Conservation (phyloP, 2,888 invertebrate genomes). For the Diogma glabrata region DNA sequence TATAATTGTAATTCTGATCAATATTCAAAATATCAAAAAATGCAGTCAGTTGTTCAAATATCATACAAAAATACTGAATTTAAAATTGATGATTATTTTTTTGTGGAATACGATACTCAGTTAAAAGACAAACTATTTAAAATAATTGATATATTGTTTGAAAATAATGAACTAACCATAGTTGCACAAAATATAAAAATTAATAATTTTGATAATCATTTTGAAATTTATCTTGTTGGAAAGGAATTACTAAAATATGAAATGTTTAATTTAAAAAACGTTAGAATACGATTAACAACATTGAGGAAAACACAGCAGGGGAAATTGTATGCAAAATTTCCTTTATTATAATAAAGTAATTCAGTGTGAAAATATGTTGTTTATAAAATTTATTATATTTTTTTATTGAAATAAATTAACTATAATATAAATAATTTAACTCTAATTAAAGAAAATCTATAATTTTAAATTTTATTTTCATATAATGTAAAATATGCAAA, state of each 20-base stretch:
- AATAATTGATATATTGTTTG: not conserved
- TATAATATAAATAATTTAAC: too few species aligned
- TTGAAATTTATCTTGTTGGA: not conserved
- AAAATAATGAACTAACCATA: too few species aligned
- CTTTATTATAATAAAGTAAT: conserved; percentile 3
- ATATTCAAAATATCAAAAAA: not conserved
- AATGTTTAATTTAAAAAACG: not conserved
- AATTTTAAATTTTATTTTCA: too few species aligned
- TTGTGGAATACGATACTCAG: not conserved
- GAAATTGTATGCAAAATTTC: not conserved
- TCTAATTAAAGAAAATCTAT: too few species aligned
- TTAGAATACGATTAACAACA: not conserved
- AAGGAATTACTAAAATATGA: not conserved
- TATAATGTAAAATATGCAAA: too few species aligned
- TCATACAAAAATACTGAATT: not conserved
- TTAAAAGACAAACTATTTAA: not conserved
- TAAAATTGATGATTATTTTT: not conserved
- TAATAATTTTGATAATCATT: too few species aligned
- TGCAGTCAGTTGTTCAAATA: not conserved
- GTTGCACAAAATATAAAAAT: too few species aligned
- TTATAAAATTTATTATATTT: too few species aligned
- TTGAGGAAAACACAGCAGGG: not conserved
- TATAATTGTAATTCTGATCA: not conserved
- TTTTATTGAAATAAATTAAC: too few species aligned
- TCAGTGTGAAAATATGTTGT: too few species aligned